Base-by-base conservation (phyloP, 2,797 vertebrate genomes). In the Gymnoscopelus microlampas region DNA sequence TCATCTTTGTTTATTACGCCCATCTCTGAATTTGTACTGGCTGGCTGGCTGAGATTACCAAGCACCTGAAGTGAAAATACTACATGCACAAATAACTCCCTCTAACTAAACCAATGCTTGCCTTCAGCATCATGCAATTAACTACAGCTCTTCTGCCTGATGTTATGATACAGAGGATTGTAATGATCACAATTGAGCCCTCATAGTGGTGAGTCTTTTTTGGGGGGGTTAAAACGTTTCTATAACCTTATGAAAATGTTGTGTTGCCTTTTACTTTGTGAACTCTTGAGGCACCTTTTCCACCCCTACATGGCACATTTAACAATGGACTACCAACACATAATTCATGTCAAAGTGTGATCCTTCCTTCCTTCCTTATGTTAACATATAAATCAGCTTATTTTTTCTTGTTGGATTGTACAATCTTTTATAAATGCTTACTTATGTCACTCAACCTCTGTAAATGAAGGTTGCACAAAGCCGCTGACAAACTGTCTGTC, bases 391-490 rank as follows among this genome's bases (percentile, higher is more conserved):
- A 82, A 76, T 63, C 72, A 13, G 53, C 11, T 73, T 44, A 2
- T 47, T 29, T 12, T 65, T 77, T 65, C 15, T 56, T 71, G 66
- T 78, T 59, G 6, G 63, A 68, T 48, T 71, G 79, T 79, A 81
- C 64, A 66, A 75, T 85, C 59, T 73, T 68, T 76, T 61, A 73
- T n/a, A 58, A 70, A 74, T 76, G 48, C 69, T 82, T 62, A 70
- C 56, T 80, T 76, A 66, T 74, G 29, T 79, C 76, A 77, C 15
- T 60, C 60, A 55, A 15, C 54, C 66, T 81, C 66, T 77, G 77
- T 60, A 80, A 77, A 85, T 80, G 78, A 88, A 79, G 69, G 78
- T 85, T 88, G 86, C 84, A 91, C 87, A 88, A 75, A 35, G 47
- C 67, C 50, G 66, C 83, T 74, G 83, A 83, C 72, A 56, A 44